Conservation (phyloP, 2,113 vertebrate species). For the Pterophyllum scalare region DNA sequence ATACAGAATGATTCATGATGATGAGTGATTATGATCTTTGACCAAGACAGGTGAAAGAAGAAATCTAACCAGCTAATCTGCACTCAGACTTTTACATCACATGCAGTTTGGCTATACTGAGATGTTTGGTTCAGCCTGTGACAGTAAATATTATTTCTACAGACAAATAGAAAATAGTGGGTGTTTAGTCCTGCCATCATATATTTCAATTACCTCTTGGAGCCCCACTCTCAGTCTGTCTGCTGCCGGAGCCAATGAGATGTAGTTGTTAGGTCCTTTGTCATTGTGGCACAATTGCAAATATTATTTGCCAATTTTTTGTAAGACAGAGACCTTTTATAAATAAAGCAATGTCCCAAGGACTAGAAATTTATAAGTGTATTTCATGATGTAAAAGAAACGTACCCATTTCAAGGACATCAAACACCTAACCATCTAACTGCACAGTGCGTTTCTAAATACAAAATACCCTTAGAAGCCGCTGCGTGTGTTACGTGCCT, state of each 20-base stretch:
- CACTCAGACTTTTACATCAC: neutral
- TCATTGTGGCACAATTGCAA: neutral
- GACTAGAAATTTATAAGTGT: neutral
- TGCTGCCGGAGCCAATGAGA: neutral
- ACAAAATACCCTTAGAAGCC: neutral
- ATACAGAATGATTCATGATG: fast-evolving
- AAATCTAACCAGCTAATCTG: neutral
- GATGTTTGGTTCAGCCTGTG: neutral
- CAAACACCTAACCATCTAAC: neutral
- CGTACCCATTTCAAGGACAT: neutral
- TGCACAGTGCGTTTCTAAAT: neutral
- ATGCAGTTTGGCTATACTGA: neutral
- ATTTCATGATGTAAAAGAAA: neutral
- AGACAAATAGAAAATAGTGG: neutral
- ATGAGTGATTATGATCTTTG: neutral
- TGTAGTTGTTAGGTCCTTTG: neutral
- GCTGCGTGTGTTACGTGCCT: neutral
- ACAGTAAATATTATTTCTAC: neutral
- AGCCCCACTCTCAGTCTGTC: neutral
- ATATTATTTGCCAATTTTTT: neutral
- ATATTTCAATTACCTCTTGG: neutral
- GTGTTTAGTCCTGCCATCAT: neutral
- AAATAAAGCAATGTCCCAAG: neutral
- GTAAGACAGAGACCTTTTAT: neutral
- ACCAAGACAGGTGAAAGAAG: neutral